Percentiles rank a stretch among this genome's conserved stretches.
Conservation (phyloP, 1,140 invertebrate species). For the Ceratina calcarata region DNA sequence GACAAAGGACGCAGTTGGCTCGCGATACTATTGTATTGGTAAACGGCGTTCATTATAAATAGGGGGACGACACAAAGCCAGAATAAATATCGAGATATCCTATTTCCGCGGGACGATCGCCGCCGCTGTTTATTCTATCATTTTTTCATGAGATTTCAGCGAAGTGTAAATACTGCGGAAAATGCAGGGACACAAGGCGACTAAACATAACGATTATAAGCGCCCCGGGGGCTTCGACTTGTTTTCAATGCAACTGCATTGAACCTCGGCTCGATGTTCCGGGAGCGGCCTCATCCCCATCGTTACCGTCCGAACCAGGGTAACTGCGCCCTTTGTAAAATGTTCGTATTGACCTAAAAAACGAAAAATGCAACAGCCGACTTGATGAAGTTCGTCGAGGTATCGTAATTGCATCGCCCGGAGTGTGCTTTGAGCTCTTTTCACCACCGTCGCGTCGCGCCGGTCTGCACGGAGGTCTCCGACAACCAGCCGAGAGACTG, state of each 20-base stretch:
- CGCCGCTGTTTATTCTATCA: conserved; percentile 64
- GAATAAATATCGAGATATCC: conserved; percentile 66
- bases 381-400: conserved; percentile 53
- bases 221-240: conserved; percentile 57
- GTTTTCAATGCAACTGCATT: conserved; percentile 64
- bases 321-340: conserved; percentile 57
- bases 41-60: conserved; percentile 65
- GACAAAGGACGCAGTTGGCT: conserved; percentile 39
- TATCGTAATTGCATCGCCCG: conserved; percentile 53
- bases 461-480: neutral
- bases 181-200: conserved; percentile 64
- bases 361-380: conserved; percentile 56
- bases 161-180: conserved; percentile 65
- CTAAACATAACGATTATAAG: conserved; percentile 69
- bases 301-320: conserved; percentile 52
- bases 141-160: conserved; percentile 67
- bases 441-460: conserved; percentile 4
- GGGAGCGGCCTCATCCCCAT: conserved; percentile 50
- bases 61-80: conserved; percentile 61
- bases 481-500: neutral
- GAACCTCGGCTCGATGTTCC: conserved; percentile 53
- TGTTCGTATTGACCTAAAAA: conserved; percentile 59
- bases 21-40: conserved; percentile 54
- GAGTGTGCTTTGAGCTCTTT: conserved; percentile 46
- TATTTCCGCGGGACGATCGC: conserved; percentile 47